Base-by-base conservation (phyloP, 2,113 vertebrate genomes). In the Malurus cyaneus region DNA sequence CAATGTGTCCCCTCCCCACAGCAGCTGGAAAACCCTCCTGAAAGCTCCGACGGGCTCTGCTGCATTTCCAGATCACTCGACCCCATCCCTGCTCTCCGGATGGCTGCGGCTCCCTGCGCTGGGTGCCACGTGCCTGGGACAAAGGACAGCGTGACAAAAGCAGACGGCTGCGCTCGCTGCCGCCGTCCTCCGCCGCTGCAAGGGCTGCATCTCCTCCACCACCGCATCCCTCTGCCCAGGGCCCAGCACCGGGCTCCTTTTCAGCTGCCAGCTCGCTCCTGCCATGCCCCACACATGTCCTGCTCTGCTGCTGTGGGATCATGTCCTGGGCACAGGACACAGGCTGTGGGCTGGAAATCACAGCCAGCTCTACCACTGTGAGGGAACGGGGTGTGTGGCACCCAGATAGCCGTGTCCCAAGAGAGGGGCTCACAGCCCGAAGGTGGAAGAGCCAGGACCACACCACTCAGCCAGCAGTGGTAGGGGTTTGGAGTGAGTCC, bases 61-160 rank as follows among this genome's bases (percentile, higher is more conserved):
- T 1, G 15, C 67, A 21, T 24, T 49, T 60, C 62, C 8, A 2
- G 49, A 81, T 77, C 56, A 41, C 53, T 29, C 18, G 0, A n/a
- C 36, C 39, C 79, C 5, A 3, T 70, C 69, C 9, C 78, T 6
- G 66, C 71, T 87, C 49, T 84, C 92, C 3, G 3, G 78, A 72
- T 3, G 19, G 74, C 94, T 56, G 80, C 5, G 0, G 41, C 81
- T 88, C 89, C 57, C 74, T 5, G 36, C 1, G 2, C 86, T 64
- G 8, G 78, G 92, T 16, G 19, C 94, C 92, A 85, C 41, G 62
- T 91, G 92, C 85, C 92, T 64, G 46, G 85, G 93, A 94, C 90
- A 96, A 96, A 96, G 88, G 85, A 41, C 59, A 85, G 62, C 7
- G 61, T 84, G 93, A 96, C 90, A 95, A 94, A 96, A 89, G 96